These are phyloP conservation scores for Lophius americanus DNA, from an alignment of 2,797 vertebrate genomes.

Conservation along the genomic window DNA sequence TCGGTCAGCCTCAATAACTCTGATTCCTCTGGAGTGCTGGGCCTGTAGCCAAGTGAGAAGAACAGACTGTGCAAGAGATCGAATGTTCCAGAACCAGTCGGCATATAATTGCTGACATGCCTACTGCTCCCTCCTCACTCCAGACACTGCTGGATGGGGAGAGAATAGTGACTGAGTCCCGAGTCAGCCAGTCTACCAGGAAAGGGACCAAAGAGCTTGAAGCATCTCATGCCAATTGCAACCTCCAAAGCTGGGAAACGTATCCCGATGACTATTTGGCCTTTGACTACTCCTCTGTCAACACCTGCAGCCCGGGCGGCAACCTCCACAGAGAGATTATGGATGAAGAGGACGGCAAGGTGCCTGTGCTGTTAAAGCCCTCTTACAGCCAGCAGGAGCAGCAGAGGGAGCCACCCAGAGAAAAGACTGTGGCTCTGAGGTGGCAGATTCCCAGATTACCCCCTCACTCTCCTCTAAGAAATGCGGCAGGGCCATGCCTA, in stretches of 20 bases:
- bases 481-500: slow-evolving; percentile 41
- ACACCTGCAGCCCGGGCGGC: slow-evolving; percentile 80
- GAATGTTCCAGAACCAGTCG: slow-evolving; percentile 11
- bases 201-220: slow-evolving; percentile 45
- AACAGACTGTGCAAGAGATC: slow-evolving; percentile 44
- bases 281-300: slow-evolving; percentile 84
- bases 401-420: slow-evolving; percentile 51
- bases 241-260: slow-evolving; percentile 58
- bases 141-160: slow-evolving; percentile 54
- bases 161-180: slow-evolving; percentile 79
- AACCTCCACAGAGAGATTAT: slow-evolving; percentile 63
- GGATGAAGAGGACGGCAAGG: slow-evolving; percentile 79
- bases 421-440: slow-evolving; percentile 76
- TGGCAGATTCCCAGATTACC: slow-evolving; percentile 82
- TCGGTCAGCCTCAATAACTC: slow-evolving; percentile 34
- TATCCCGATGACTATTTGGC: slow-evolving; percentile 79
- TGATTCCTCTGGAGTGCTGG: slow-evolving; percentile 70
- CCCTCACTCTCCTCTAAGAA: slow-evolving; percentile 69
- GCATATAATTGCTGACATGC: slow-evolving; percentile 41
- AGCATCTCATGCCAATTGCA: not conserved
- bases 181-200: slow-evolving; percentile 65
- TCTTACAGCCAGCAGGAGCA: slow-evolving; percentile 65
- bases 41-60: slow-evolving; percentile 74
- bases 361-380: slow-evolving; percentile 83
- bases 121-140: slow-evolving; percentile 57